Evolutionary conservation across 1,140 invertebrate species (phyloP).

Genomic region (Temnothorax nylanderi): DNA sequence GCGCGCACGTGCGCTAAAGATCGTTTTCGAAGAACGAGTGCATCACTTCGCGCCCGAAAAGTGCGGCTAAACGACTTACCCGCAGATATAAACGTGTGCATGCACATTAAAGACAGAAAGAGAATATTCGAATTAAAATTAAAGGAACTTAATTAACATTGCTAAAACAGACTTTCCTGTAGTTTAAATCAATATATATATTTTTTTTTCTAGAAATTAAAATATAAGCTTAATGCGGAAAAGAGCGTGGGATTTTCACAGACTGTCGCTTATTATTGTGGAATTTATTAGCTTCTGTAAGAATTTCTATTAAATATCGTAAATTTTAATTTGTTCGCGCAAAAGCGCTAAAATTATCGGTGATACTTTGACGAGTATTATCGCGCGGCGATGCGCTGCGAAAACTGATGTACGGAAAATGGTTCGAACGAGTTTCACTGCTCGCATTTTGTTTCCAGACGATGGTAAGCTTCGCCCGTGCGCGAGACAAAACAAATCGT

Average conservation of each 20-base stretch:
- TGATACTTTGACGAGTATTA: constrained; percentile 3
- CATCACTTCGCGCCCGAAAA: neutral
- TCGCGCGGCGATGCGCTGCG: neutral
- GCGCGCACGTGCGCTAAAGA: constrained; percentile 4
- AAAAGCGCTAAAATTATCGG: constrained; percentile 27
- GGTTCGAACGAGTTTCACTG: neutral
- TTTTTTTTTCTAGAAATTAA: neutral
- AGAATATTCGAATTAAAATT: constrained; percentile 8
- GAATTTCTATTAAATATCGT: neutral
- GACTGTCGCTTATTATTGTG: neutral
- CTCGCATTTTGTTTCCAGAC: constrained; percentile 27
- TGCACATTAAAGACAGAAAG: neutral
- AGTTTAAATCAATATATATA: neutral
- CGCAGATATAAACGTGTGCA: neutral
- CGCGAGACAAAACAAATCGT: constrained; percentile 46
- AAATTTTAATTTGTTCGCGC: neutral
- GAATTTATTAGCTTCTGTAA: neutral
- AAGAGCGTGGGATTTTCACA: neutral
- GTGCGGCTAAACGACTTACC: neutral
- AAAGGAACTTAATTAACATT: neutral
- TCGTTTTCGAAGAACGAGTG: neutral
- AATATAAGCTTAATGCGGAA: neutral
- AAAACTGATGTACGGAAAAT: constrained; percentile 33
- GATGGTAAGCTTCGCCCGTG: constrained; percentile 31
- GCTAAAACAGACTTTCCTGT: neutral